Conservation (phyloP, 1,140 invertebrate species). For the Proales similis region DNA sequence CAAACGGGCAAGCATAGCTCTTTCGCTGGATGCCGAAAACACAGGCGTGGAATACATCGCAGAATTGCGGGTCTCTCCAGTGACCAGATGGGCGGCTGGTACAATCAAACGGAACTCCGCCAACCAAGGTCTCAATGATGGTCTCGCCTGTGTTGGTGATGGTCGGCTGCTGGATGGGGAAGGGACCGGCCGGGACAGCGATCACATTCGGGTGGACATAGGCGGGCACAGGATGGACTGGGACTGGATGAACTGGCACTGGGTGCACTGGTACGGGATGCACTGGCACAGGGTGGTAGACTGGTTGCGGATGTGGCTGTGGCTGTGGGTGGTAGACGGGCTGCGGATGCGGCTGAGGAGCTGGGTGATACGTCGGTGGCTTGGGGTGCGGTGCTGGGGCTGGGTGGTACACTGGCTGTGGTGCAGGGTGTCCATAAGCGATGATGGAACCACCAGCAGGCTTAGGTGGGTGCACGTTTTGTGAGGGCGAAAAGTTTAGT, state of each 20-base stretch:
- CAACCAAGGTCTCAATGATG: slow-evolving; percentile 27
- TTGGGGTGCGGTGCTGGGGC: neutral
- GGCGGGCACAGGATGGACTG: slow-evolving; percentile 2
- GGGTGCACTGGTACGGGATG: neutral
- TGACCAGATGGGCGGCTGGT: neutral
- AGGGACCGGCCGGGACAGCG: slow-evolving; percentile 2
- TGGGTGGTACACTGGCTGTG: slow-evolving; percentile 12
- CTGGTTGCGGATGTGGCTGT: neutral
- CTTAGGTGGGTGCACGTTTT: no score
- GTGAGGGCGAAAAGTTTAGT: no score
- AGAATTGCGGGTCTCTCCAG: slow-evolving; percentile 21
- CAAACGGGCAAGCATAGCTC: slow-evolving; percentile 2
- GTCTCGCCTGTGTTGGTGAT: slow-evolving; percentile 31
- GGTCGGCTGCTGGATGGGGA: slow-evolving; percentile 15
- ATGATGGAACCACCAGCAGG: no score
- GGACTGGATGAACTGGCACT: neutral
- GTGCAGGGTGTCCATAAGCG: neutral
- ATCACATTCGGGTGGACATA: neutral
- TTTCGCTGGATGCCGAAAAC: slow-evolving; percentile 17
- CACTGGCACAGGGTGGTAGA: neutral
- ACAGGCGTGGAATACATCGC: slow-evolving; percentile 37
- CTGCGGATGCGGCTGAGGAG: neutral
- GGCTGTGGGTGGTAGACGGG: slow-evolving; percentile 15
- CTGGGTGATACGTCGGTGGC: neutral
- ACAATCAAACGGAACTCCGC: slow-evolving; percentile 37